Base-by-base conservation (phyloP, 1,140 invertebrate species). In the Listronotus oregonensis region DNA sequence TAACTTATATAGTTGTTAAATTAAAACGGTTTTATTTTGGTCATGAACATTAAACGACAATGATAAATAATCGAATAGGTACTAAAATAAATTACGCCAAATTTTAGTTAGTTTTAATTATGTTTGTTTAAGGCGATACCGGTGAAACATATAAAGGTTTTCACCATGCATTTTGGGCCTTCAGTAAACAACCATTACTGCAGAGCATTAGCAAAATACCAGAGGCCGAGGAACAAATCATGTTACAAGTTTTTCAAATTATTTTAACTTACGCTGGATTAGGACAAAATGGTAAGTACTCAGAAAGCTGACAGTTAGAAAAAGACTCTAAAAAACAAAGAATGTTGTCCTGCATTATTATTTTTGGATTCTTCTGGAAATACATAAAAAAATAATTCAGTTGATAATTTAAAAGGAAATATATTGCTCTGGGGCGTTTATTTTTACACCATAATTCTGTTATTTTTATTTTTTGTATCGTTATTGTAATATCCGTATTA, bases 141-240 rank as follows among this genome's bases (percentile, higher is more conserved):
- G 90, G 90, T 12, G 93, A 95, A 80, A 90, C 87, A 12, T 95
- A 95, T 76, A 94, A 94, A 81, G 90, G 91, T 46, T 95, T 93
- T 79, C 87, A 90, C 9, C 89, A 90, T 63, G 85, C 85, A 1
- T 97, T 91, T 81, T 98, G 95, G 95, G 90, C 93, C 3, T 97
- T 94, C 76, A 93, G 89, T 75, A 89, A 91, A 75, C 86, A 87
- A 74, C 85, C 84, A 14, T 80, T 97, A 46, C 84, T 87, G 7
- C 93, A 95, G 77, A 91, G 90, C 70, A 83, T 97, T 12, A 91
- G 89, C 46, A 88, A 90, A 69, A 83, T 97, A 46, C 86, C 89
- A n/a, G 93, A 97, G 74, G 85, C 88, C 6, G 92, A 95, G 68
- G 95, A 97, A 77, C 89, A 92, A 68, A 83, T 89, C 12, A 90